These are phyloP conservation scores for Yponomeuta malinellus DNA, from an alignment of 2,888 invertebrate species.

Conservation along the genomic window DNA sequence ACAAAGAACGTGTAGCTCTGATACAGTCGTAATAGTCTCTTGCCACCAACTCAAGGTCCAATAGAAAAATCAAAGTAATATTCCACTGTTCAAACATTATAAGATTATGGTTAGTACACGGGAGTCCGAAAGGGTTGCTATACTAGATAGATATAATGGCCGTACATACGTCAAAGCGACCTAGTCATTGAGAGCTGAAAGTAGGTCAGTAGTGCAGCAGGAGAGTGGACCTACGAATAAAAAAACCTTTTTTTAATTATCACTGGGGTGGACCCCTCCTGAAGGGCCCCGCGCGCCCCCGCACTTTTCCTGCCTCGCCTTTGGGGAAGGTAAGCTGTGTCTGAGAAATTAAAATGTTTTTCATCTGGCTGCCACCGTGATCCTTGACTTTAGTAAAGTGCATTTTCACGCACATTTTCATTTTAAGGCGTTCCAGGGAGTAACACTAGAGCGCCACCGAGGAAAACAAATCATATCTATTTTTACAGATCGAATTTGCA, in stretches of 20 bases:
- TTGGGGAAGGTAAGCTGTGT: slow-evolving; percentile 20
- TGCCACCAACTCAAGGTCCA: neutral
- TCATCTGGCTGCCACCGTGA: slow-evolving; percentile 13
- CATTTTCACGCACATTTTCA: no score
- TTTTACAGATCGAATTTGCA: no score
- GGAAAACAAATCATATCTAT: no score
- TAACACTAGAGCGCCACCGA: no score
- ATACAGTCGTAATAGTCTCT: neutral
- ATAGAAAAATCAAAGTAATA: neutral
- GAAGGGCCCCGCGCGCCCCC: slow-evolving; percentile 27
- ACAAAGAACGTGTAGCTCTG: slow-evolving; percentile 13
- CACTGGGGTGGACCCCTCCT: slow-evolving; percentile 34
- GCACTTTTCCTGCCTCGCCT: slow-evolving; percentile 23
- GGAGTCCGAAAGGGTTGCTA: neutral
- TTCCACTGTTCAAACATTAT: neutral
- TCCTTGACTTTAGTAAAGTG: neutral
- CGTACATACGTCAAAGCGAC: neutral
- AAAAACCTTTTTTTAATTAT: no score
- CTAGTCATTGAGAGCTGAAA: slow-evolving; percentile 39
- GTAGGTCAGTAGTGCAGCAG: slow-evolving; percentile 66
- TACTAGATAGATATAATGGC: neutral
- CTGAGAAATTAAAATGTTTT: slow-evolving; percentile 20
- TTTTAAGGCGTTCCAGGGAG: no score
- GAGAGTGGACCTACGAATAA: slow-evolving; percentile 33
- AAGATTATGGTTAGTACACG: neutral